A percentile compares a stretch with the other conserved stretches of the same genome.
phyloP scores from a whole-genome alignment of 2,888 invertebrate species.

The Lycocerus yunnanus region DNA sequence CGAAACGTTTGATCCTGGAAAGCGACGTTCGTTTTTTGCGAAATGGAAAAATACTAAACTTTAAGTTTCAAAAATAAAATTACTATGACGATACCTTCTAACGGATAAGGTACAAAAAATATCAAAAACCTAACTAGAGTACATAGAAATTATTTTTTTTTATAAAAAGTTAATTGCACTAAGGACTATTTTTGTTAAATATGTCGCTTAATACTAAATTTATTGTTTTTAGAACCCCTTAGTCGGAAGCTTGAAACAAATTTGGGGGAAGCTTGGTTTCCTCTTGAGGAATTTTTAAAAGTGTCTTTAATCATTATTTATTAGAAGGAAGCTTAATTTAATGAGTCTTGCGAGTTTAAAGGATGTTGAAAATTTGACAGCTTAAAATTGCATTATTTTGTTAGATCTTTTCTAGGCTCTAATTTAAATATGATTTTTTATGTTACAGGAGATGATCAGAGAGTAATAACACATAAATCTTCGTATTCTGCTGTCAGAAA shows the following conservation, averaged over 20 bases:
- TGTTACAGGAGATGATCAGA: neutral
- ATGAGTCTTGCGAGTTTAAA: neutral
- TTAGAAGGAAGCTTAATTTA: neutral
- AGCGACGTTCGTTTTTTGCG: neutral
- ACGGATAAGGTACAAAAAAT: neutral
- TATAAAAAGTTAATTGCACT: neutral
- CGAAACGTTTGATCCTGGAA: neutral
- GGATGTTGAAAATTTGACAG: neutral
- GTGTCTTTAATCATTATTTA: neutral
- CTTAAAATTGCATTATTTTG: neutral
- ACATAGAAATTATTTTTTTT: neutral
- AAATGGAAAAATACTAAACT: neutral
- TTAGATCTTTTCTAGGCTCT: neutral
- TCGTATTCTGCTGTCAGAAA: neutral
- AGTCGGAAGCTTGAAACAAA: neutral
- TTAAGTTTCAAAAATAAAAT: neutral
- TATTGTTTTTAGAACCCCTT: constrained; percentile 1
- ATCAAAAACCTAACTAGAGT: neutral
- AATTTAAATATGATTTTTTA: neutral
- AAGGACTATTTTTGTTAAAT: neutral
- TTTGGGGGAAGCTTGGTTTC: neutral
- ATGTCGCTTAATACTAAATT: neutral
- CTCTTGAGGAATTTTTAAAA: neutral
- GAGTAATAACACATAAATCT: neutral
- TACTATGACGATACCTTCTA: neutral